Percentiles rank a stretch among this genome's conserved stretches.
These are phyloP conservation scores for Drosophila greeni DNA, from an alignment of 2,888 invertebrate species.

Conservation along the genomic window DNA sequence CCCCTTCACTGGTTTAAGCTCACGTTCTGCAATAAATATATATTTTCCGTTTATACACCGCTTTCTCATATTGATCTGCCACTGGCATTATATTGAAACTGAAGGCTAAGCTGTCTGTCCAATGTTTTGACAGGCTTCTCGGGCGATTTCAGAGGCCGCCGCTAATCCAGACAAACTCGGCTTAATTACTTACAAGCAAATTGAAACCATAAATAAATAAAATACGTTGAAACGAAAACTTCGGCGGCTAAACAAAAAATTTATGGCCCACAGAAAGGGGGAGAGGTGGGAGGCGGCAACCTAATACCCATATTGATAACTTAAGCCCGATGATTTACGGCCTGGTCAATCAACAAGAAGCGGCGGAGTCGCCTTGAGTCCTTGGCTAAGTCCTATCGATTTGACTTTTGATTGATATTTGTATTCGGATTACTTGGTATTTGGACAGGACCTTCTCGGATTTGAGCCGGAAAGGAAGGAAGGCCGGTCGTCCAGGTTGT, in stretches of 20 bases:
- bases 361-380: constrained; percentile 28
- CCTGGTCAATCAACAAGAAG: constrained; percentile 48
- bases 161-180: constrained; percentile 67
- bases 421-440: constrained; percentile 28
- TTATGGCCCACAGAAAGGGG: background rate
- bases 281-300: constrained; percentile 2
- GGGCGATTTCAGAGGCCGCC: constrained; percentile 48
- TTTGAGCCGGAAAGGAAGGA: background rate
- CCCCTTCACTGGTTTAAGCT: background rate
- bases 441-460: constrained; percentile 19
- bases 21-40: background rate
- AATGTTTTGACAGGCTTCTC: constrained; percentile 45
- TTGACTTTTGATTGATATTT: constrained; percentile 71
- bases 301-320: constrained; percentile 70
- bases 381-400: constrained; percentile 64
- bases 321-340: constrained; percentile 63
- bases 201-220: constrained; percentile 71
- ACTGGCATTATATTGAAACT: constrained; percentile 10
- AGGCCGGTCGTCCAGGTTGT: constrained; percentile 27
- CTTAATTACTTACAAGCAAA: constrained; percentile 70
- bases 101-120: constrained; percentile 38
- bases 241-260: constrained; percentile 46
- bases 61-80: constrained; percentile 11
- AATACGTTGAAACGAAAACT: constrained; percentile 55
- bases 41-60: background rate